These are phyloP conservation scores for Parnassius mnemosyne DNA, from an alignment of 2,888 invertebrate species.

Conservation along the genomic window DNA sequence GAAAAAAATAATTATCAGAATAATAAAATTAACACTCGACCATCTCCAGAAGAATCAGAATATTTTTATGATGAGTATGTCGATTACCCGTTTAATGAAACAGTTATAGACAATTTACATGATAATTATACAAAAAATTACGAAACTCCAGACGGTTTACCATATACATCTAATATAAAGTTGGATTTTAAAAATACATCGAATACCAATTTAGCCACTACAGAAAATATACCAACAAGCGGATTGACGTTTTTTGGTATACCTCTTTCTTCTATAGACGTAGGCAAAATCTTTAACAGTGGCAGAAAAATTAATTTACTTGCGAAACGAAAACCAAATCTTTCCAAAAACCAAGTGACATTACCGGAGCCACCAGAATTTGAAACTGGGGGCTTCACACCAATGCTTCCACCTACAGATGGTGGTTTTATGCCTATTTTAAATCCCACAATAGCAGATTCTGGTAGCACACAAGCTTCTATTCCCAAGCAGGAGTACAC, in stretches of 20 bases:
- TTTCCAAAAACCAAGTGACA: constrained; percentile 51
- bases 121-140: constrained; percentile 49
- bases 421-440: constrained; percentile 87
- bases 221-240: constrained; percentile 74
- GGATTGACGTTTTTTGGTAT: constrained; percentile 93
- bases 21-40: constrained; percentile 68
- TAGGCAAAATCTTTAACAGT: constrained; percentile 82
- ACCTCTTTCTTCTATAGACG: constrained; percentile 86
- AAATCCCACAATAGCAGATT: constrained; percentile 47
- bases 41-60: constrained; percentile 88
- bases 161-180: constrained; percentile 71
- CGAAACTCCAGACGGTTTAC: constrained; percentile 70
- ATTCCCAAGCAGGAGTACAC: constrained; percentile 39
- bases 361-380: constrained; percentile 80
- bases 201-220: constrained; percentile 54
- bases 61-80: constrained; percentile 92
- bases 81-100: constrained; percentile 86
- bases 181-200: constrained; percentile 57
- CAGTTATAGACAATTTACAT: constrained; percentile 61
- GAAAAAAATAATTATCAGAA: constrained; percentile 66
- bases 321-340: constrained; percentile 57
- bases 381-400: constrained; percentile 88
- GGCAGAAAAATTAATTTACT: constrained; percentile 73
- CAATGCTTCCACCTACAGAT: constrained; percentile 85
- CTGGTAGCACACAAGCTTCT: constrained; percentile 43